Evolutionary conservation across 1,140 invertebrate species (phyloP).

Genomic region (Melitaea cinxia): DNA sequence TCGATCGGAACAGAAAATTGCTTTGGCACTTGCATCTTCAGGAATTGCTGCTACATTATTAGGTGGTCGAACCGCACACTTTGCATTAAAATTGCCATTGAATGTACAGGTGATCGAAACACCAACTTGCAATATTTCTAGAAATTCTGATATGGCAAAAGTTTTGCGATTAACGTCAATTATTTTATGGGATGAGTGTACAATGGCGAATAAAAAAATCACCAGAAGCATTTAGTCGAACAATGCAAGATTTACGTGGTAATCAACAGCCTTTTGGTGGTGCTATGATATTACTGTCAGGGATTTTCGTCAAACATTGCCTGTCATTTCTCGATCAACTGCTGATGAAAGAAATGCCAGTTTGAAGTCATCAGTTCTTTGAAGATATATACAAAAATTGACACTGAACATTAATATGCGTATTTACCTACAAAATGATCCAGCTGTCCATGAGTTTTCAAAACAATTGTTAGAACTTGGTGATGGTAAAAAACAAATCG

Average conservation of each 20-base stretch:
- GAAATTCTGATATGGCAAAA: not conserved
- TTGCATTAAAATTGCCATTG: conserved; percentile 1
- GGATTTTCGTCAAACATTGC: conserved; percentile 62
- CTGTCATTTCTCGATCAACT: conserved; percentile 63
- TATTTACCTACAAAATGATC: conserved; percentile 14
- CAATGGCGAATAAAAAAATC: conserved; percentile 64
- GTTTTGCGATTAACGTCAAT: not conserved
- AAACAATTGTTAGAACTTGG: conserved; percentile 31
- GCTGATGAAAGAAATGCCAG: conserved; percentile 36
- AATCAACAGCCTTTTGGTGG: conserved; percentile 38
- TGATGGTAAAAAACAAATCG: conserved; percentile 29
- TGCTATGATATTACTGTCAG: conserved; percentile 41
- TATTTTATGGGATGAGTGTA: conserved; percentile 53
- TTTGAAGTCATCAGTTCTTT: conserved; percentile 33
- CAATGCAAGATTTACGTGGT: conserved; percentile 57
- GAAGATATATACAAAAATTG: conserved; percentile 27
- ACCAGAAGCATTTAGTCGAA: conserved; percentile 63
- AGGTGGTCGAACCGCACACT: not conserved
- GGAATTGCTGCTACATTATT: not conserved
- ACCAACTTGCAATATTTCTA: conserved; percentile 1
- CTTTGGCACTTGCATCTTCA: not conserved
- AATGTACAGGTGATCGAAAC: conserved; percentile 9
- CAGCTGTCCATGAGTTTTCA: no score
- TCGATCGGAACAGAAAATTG: not conserved
- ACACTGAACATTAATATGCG: conserved; percentile 27